A percentile compares a stretch with the other conserved stretches of the same genome.
Conservation (phyloP, 2,888 invertebrate species). For the Leptinotarsa juncta region DNA sequence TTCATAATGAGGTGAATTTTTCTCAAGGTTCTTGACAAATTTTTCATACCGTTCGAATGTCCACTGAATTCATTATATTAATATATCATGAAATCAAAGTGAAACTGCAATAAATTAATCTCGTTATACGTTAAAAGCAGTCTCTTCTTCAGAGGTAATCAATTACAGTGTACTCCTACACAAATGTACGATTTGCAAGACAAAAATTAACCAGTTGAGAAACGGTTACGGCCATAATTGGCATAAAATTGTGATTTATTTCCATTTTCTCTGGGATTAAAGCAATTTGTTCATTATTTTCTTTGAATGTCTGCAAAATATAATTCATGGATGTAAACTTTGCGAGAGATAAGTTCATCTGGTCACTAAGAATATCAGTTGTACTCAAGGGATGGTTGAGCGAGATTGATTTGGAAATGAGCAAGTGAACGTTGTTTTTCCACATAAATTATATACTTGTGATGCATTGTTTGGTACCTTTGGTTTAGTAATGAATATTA, state of each 20-base stretch:
- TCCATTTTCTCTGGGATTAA: slow-evolving; percentile 18
- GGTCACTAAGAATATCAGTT: not conserved
- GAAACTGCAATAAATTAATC: slow-evolving; percentile 16
- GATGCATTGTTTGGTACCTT: too few species aligned
- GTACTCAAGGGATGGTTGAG: not conserved
- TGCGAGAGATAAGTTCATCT: not conserved
- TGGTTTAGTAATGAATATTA: too few species aligned
- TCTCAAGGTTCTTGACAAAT: not conserved
- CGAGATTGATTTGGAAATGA: not conserved
- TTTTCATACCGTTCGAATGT: not conserved
- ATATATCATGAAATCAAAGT: slow-evolving; percentile 12
- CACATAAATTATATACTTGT: too few species aligned
- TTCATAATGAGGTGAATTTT: not conserved
- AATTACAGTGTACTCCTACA: slow-evolving; percentile 24
- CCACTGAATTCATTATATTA: not conserved
- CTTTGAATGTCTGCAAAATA: slow-evolving; percentile 3
- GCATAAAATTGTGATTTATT: slow-evolving; percentile 29
- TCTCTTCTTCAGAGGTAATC: slow-evolving; percentile 23
- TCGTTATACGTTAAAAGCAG: slow-evolving; percentile 12
- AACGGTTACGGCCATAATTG: slow-evolving; percentile 26
- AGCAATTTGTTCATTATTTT: slow-evolving; percentile 8
- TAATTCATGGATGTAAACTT: slow-evolving; percentile 5
- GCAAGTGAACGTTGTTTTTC: too few species aligned
- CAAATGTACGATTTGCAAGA: slow-evolving; percentile 12
- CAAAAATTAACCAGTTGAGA: slow-evolving; percentile 22